Base-by-base conservation (phyloP, 2,113 vertebrate genomes). In the Nannospalax galili region DNA sequence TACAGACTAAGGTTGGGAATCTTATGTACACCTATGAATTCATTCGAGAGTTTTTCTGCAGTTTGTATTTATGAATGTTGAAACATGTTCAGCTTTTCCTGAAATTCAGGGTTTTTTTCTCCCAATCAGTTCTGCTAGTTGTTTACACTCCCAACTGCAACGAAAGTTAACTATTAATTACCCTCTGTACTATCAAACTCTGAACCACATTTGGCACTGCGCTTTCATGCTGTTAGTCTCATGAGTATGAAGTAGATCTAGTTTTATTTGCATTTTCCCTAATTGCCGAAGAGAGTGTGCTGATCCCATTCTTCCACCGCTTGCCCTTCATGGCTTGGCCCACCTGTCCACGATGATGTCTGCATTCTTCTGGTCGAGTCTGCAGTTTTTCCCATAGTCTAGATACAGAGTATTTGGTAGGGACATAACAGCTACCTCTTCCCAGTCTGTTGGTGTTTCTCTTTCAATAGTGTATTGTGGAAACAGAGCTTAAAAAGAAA, bases 81-180 rank as follows among this genome's bases (percentile, higher is more conserved):
- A 62, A 60, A 5, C 12, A 48, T 77, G 32, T 62, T 97, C 58
- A 60, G 85, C 37, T 75, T 85, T 73, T 88, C 67, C 37, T 17
- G 19, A 88, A 91, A 85, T 80, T 77, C n/a, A 22, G 67, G n/a
- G 17, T 42, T 65, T 70, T 88, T 92, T 72, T 40, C 35, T 67
- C 30, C 86, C 65, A 75, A 84, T 80, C 94, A n/a, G 7, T 88
- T 84, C 79, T 64, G 73, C 60, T 65, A 67, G n/a, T n/a, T n/a
- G 77, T 72, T 91, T 74, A 65, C 28, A 40, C 2, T 91, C 87
- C 77, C 77, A 95, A 70, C 28, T 60, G 78, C 42, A 30, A 64
- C 32, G 85, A 65, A 40, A 79, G 84, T 75, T 58, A 90, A 62
- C 73, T 52, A 52, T 89, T 77, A 89, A 89, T 89, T 89, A 67